phyloP scores from a whole-genome alignment of 2,113 vertebrate genomes.

The Dendropsophus ebraccatus region DNA sequence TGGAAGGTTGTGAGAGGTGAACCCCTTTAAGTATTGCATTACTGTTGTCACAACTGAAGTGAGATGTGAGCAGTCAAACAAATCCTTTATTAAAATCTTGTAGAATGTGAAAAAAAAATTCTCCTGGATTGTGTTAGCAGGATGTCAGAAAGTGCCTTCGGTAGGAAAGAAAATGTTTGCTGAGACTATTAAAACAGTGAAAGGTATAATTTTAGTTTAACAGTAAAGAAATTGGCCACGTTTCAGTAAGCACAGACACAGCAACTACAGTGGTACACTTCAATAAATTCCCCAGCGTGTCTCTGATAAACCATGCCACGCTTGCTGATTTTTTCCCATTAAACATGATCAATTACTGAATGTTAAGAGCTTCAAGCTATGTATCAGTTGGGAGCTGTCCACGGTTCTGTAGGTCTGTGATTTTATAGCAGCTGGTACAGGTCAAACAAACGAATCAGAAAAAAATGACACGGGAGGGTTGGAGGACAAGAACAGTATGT shows the following conservation, averaged over 20 bases:
- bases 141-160: background rate
- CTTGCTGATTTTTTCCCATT: slow-evolving; percentile 36
- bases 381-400: slow-evolving; percentile 11
- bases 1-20: no score
- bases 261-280: background rate
- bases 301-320: slow-evolving; percentile 18
- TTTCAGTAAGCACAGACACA: slow-evolving; percentile 9
- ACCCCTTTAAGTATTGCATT: background rate
- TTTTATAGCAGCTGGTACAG: slow-evolving; percentile 10
- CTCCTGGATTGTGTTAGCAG: background rate
- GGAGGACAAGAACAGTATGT: slow-evolving; percentile 2
- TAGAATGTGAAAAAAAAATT: background rate
- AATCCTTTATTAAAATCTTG: background rate
- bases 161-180: background rate
- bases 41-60: background rate
- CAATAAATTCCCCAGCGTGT: slow-evolving; percentile 11
- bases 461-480: slow-evolving; percentile 13
- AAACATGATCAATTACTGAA: slow-evolving; percentile 36
- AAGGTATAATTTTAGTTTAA: slow-evolving; percentile 45
- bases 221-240: slow-evolving; percentile 22
- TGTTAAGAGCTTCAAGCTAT: slow-evolving; percentile 20
- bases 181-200: background rate
- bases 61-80: background rate
- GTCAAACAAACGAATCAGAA: slow-evolving; percentile 31
- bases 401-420: slow-evolving; percentile 4